Percentiles rank a stretch among this genome's conserved stretches.
Evolutionary conservation across 2,888 invertebrate genomes (phyloP).

Genomic region (Pandemis cinnamomeana): DNA sequence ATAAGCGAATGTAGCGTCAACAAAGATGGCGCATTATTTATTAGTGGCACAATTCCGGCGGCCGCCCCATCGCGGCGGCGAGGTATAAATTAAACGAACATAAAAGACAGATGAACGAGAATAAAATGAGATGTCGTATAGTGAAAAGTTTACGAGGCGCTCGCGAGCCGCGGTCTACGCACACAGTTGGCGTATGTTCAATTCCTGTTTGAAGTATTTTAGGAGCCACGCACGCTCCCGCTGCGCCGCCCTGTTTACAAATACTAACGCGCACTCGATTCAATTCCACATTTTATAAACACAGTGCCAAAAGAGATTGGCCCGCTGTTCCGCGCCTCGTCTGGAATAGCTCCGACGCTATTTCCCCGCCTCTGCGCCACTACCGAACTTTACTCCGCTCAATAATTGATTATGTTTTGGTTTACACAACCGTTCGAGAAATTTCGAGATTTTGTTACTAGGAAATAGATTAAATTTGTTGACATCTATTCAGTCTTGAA

Average conservation of each 20-base stretch:
- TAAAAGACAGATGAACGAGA: slow-evolving; percentile 70
- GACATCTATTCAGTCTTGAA: neutral
- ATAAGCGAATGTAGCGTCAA: slow-evolving; percentile 46
- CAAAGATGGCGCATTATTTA: slow-evolving; percentile 51
- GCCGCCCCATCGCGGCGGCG: slow-evolving; percentile 48
- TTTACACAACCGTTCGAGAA: slow-evolving; percentile 40
- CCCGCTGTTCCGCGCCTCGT: slow-evolving; percentile 56
- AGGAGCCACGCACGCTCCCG: slow-evolving; percentile 73
- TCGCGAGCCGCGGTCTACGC: slow-evolving; percentile 78
- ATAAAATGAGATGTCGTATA: slow-evolving; percentile 78
- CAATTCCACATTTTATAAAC: slow-evolving; percentile 80
- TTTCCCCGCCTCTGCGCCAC: slow-evolving; percentile 39
- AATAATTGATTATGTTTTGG: slow-evolving; percentile 49
- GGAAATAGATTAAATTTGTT: neutral
- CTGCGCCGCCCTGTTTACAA: slow-evolving; percentile 77
- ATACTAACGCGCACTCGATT: slow-evolving; percentile 79
- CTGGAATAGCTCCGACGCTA: slow-evolving; percentile 41
- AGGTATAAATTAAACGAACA: slow-evolving; percentile 68
- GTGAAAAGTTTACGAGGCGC: slow-evolving; percentile 77
- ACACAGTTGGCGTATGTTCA: slow-evolving; percentile 81
- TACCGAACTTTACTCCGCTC: slow-evolving; percentile 37
- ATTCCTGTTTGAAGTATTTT: slow-evolving; percentile 83
- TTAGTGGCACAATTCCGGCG: slow-evolving; percentile 54
- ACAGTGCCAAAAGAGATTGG: slow-evolving; percentile 72
- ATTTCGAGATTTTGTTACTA: neutral